Conservation (phyloP, 2,113 vertebrate species). For the Vidua macroura region DNA sequence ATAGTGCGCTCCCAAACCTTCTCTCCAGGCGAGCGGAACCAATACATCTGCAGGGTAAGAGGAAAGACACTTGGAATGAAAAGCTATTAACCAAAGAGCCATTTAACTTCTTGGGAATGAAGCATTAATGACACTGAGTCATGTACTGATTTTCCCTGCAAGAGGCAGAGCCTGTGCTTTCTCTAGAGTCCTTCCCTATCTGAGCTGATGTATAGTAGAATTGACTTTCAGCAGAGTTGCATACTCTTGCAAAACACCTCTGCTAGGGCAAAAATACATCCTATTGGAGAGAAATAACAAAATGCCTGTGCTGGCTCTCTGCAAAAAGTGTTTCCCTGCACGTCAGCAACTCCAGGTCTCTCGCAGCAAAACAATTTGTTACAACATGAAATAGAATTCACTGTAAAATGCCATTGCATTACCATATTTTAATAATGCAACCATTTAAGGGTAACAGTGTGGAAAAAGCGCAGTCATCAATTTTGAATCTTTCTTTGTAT, state of each 20-base stretch:
- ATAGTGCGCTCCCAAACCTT: conserved; percentile 87
- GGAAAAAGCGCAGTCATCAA: conserved; percentile 22
- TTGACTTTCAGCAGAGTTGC: conserved; percentile 9
- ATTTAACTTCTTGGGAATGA: conserved; percentile 31
- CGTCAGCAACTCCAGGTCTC: neutral
- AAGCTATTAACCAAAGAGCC: conserved; percentile 10
- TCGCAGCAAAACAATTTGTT: neutral
- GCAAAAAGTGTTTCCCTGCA: neutral
- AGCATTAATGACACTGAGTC: neutral
- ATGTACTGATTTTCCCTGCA: neutral
- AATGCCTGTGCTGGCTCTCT: neutral
- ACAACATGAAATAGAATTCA: neutral
- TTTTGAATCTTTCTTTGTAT: conserved; percentile 20
- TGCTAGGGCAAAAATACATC: neutral
- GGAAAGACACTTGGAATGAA: neutral
- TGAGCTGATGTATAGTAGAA: neutral
- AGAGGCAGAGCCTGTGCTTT: conserved; percentile 7
- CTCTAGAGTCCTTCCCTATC: neutral
- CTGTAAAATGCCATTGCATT: conserved; percentile 23
- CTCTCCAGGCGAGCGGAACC: conserved; percentile 82
- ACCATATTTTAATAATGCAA: conserved; percentile 31
- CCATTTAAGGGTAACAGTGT: neutral
- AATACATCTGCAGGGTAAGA: conserved; percentile 86
- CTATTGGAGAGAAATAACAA: neutral
- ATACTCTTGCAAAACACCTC: neutral